Evolutionary conservation across 2,113 vertebrate species (phyloP).

Genomic region (sheep (Ovis aries)): DNA sequence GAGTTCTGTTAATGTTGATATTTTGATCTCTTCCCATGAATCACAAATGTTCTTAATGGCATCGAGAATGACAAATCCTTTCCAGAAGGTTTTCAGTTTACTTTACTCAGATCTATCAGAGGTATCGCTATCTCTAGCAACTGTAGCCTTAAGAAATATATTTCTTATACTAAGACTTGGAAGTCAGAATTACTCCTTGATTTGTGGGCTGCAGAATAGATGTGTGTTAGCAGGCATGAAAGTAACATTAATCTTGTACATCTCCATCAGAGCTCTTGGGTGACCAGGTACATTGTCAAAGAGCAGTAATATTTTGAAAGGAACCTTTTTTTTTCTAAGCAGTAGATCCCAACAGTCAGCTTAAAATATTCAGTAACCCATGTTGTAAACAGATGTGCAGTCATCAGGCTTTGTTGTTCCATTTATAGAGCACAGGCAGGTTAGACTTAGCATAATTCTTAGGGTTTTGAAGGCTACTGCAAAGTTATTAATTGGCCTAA

Average conservation of each 20-base stretch:
- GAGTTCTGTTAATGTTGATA: neutral
- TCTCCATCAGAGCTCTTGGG: neutral
- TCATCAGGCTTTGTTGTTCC: neutral
- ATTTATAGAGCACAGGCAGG: neutral
- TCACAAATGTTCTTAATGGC: neutral
- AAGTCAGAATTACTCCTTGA: neutral
- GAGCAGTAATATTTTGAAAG: neutral
- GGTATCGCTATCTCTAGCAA: neutral
- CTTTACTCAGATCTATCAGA: neutral
- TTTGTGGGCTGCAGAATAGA: neutral
- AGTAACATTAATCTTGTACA: neutral
- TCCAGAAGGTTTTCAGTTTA: neutral
- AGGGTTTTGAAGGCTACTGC: neutral
- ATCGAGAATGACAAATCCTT: neutral
- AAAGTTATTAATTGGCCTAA: neutral
- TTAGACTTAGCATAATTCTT: neutral
- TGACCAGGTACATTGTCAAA: neutral
- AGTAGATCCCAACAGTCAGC: neutral
- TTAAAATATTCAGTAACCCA: neutral
- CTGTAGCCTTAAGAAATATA: neutral
- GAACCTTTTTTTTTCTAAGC: neutral
- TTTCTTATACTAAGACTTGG: neutral
- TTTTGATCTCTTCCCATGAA: neutral
- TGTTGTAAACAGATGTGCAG: neutral
- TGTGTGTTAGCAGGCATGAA: neutral